A percentile compares a stretch with the other conserved stretches of the same genome.
Conservation (phyloP, 2,888 invertebrate species). For the Apodemia zela region DNA sequence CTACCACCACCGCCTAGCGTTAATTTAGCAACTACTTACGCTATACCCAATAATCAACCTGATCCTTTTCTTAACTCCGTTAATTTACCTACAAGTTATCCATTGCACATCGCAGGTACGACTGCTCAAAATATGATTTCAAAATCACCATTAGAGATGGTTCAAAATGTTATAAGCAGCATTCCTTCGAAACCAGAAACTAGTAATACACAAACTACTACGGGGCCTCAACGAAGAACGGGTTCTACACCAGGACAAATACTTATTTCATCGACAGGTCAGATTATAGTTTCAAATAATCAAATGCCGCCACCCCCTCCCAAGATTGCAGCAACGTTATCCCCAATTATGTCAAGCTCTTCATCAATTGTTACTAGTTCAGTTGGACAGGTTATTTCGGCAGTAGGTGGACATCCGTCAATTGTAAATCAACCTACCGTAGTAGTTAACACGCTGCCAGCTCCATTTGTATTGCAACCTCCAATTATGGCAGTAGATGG, state of each 20-base stretch:
- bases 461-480: slow-evolving; percentile 89
- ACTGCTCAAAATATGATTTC: slow-evolving; percentile 76
- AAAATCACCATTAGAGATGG: slow-evolving; percentile 87
- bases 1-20: slow-evolving; percentile 67
- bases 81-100: slow-evolving; percentile 68
- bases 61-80: slow-evolving; percentile 73
- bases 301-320: slow-evolving; percentile 85
- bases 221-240: slow-evolving; percentile 48
- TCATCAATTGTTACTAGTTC: slow-evolving; percentile 84
- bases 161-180: slow-evolving; percentile 87
- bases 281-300: slow-evolving; percentile 84
- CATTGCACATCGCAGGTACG: slow-evolving; percentile 68
- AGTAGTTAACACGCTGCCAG: slow-evolving; percentile 88
- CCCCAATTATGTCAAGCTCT: slow-evolving; percentile 82
- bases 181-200: slow-evolving; percentile 73
- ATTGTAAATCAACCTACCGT: slow-evolving; percentile 88
- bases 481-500: slow-evolving; percentile 89
- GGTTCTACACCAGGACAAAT: slow-evolving; percentile 82
- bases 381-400: slow-evolving; percentile 83
- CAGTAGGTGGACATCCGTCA: slow-evolving; percentile 82
- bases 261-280: slow-evolving; percentile 87
- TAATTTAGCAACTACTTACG: slow-evolving; percentile 64
- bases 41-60: slow-evolving; percentile 70
- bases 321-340: slow-evolving; percentile 75
- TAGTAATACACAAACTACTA: slow-evolving; percentile 64